Base-by-base conservation (phyloP, 1,140 invertebrate species). In the Platorchestia sp. region DNA sequence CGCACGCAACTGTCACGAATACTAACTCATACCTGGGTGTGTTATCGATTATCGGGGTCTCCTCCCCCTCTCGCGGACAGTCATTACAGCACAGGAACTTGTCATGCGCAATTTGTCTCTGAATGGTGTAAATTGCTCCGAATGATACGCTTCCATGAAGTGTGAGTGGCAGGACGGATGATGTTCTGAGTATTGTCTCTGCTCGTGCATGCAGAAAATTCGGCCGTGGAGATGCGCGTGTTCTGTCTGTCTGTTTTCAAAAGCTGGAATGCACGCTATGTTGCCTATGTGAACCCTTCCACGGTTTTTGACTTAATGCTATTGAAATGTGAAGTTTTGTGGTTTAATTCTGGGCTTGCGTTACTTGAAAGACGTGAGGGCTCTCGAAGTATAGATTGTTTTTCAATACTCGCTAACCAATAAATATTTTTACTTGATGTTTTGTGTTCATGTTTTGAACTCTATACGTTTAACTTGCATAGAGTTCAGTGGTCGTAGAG, bases 91-190 rank as follows among this genome's bases (percentile, higher is more conserved):
- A 75, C 59, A 19, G 1, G 59, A 75, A 75, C 59, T 75, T 75
- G 59, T 75, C 59, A 75, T 10, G 59, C 59, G 59, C 59, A 75
- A 75, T 75, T 75, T 75, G 59, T 75, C 59, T 75, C 59, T 93
- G 91, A 93, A 93, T 93, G 44, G 91, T 93, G 91, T 47, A 47
- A 45, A 93, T 93, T 44, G 45, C 91, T 93, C 45, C 45, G 44
- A 93, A 93, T 93, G 91, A 93, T 93, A 93, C 91, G 45, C 43
- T 93, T 40, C 45, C 40, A n/a, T 47, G 6, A 40, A 45, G 91
- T 19, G 91, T 47, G 91, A 93, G n/a, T 93, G 91, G 42, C 43
- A 44, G 87, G n/a, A 42, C 41, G 87, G n/a, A 89, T 89, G 3
- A 44, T 41, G 5, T 44, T 89, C 87, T 19, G 5, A 42, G 41